Evolutionary conservation across 2,888 invertebrate genomes (phyloP).

Genomic region (Spodoptera littoralis): DNA sequence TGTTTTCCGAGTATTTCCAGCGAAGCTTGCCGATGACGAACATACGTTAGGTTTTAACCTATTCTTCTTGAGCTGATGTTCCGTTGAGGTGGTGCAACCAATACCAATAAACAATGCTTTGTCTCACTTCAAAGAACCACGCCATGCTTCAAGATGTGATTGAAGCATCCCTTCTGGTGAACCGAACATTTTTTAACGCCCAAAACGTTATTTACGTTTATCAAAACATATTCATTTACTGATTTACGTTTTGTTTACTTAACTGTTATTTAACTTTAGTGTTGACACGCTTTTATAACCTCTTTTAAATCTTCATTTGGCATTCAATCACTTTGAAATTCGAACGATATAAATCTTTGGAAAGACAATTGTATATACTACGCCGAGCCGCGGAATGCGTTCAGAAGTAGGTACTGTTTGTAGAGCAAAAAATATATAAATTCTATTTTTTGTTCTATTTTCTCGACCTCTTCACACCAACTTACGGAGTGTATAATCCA

Average conservation of each 20-base stretch:
- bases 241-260: conserved; percentile 47
- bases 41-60: conserved; percentile 68
- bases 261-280: conserved; percentile 31
- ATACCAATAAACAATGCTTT: conserved; percentile 79
- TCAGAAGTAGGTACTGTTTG: conserved; percentile 25
- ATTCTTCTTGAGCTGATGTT: conserved; percentile 68
- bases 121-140: conserved; percentile 78
- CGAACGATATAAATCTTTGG: conserved; percentile 40
- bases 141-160: conserved; percentile 68
- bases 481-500: conserved; percentile 6
- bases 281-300: conserved; percentile 39
- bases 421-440: conserved; percentile 23
- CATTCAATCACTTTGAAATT: conserved; percentile 42
- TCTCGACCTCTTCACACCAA: conserved; percentile 7
- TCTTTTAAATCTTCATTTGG: conserved; percentile 48
- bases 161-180: conserved; percentile 76
- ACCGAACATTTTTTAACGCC: conserved; percentile 51
- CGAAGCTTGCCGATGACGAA: conserved; percentile 50
- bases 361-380: conserved; percentile 26
- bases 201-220: conserved; percentile 48
- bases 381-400: conserved; percentile 25
- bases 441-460: conserved; percentile 16
- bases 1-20: conserved; percentile 42
- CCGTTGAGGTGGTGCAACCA: conserved; percentile 70
- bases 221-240: conserved; percentile 52